phyloP scores from a whole-genome alignment of 2,113 vertebrate genomes.

The Alouatta palliata region DNA sequence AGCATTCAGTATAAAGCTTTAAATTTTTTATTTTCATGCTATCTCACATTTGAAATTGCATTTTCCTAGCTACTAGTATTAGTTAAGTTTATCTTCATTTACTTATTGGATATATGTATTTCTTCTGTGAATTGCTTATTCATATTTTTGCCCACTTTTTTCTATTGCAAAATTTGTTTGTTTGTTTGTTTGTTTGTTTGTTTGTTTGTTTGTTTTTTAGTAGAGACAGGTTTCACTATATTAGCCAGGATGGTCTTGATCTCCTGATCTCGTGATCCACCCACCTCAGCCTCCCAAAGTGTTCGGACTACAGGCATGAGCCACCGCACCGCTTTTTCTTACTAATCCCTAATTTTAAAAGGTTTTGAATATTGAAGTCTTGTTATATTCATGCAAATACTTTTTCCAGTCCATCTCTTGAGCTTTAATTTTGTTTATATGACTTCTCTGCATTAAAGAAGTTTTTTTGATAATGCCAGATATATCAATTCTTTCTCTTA shows the following conservation, averaged over 20 bases:
- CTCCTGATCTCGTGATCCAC: no score
- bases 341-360: neutral
- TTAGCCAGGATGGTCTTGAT: no score
- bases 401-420: neutral
- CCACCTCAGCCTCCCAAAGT: no score
- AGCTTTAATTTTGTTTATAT: conserved; percentile 27
- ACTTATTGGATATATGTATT: neutral
- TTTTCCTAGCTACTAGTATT: neutral
- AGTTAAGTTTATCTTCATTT: neutral
- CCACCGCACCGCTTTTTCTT: neutral
- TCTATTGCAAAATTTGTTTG: neutral
- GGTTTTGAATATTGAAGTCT: neutral
- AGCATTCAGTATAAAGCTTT: neutral
- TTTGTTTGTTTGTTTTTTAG: neutral
- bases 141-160: neutral
- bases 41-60: neutral
- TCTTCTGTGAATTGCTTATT: neutral
- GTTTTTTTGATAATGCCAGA: neutral
- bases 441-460: neutral
- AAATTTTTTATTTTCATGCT: neutral
- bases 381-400: neutral
- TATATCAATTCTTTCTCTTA: neutral
- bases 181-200: no score
- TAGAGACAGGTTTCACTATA: no score
- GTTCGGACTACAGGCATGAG: no score